These are phyloP conservation scores for Bellardia pandia DNA, from an alignment of 2,888 invertebrate species.

Conservation along the genomic window DNA sequence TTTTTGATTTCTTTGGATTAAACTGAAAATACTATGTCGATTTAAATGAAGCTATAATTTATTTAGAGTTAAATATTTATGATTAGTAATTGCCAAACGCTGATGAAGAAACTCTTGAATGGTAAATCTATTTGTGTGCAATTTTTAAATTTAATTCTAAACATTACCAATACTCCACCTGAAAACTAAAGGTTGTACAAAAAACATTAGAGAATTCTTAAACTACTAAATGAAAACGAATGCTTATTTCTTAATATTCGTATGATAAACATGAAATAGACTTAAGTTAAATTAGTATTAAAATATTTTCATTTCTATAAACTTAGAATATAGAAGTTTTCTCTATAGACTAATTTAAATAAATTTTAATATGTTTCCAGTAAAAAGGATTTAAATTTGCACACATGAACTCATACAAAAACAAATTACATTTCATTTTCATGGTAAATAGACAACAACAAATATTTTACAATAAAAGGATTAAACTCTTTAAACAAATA, in stretches of 20 bases:
- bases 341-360: slow-evolving; percentile 39
- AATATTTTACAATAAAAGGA: neutral
- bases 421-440: slow-evolving; percentile 22
- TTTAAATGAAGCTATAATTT: no score
- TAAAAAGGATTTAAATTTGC: slow-evolving; percentile 44
- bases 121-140: no score
- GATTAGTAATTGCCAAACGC: no score
- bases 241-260: slow-evolving; percentile 18
- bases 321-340: slow-evolving; percentile 5
- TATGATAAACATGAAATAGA: slow-evolving; percentile 1
- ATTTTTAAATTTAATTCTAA: no score
- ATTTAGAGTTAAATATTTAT: no score
- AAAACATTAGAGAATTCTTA: neutral
- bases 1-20: no score
- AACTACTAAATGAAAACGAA: slow-evolving; percentile 3
- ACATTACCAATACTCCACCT: neutral
- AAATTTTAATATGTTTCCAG: slow-evolving; percentile 42
- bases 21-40: no score
- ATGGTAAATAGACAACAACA: slow-evolving; percentile 9
- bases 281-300: slow-evolving; percentile 17
- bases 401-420: neutral
- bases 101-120: no score
- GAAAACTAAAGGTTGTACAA: slow-evolving; percentile 8
- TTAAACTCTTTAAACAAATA: slow-evolving; percentile 15
- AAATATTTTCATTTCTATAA: slow-evolving; percentile 28